Conservation (phyloP, 2,888 invertebrate species). For the Tipula vernalis region DNA sequence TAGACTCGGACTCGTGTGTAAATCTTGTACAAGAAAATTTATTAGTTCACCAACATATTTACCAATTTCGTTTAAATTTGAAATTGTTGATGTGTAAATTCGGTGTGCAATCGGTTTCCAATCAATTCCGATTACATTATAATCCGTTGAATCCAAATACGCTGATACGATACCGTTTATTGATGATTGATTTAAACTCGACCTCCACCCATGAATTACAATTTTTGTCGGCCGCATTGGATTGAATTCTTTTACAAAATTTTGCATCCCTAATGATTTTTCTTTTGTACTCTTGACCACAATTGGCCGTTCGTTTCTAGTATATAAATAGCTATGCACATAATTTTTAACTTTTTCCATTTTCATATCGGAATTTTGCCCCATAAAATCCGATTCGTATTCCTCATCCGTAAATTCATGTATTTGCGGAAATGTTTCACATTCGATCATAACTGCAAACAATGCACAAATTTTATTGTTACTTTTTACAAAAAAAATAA, state of each 20-base stretch:
- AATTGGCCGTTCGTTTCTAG: not conserved
- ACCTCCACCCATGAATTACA: constrained; percentile 31
- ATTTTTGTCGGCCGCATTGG: constrained; percentile 31
- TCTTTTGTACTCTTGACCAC: not conserved
- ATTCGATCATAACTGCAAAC: not conserved
- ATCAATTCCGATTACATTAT: not conserved
- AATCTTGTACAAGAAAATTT: not conserved
- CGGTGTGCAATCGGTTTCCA: not conserved
- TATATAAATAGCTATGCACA: not conserved
- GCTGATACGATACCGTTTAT: not conserved
- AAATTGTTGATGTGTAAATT: not conserved
- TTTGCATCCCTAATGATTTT: not conserved
- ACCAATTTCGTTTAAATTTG: not conserved
- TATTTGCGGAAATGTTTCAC: not conserved
- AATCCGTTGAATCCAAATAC: not conserved
- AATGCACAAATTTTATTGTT: not conserved
- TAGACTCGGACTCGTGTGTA: not conserved
- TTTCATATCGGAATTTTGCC: not conserved
- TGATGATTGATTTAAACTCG: not conserved
- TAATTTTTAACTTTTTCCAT: not conserved
- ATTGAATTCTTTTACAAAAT: not conserved
- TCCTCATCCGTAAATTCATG: not conserved
- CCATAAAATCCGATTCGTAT: not conserved
- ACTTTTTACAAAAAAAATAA: not conserved
- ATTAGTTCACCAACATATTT: not conserved